Evolutionary conservation across 2,888 invertebrate species (phyloP).

Genomic region (Protodeltote pygarga): DNA sequence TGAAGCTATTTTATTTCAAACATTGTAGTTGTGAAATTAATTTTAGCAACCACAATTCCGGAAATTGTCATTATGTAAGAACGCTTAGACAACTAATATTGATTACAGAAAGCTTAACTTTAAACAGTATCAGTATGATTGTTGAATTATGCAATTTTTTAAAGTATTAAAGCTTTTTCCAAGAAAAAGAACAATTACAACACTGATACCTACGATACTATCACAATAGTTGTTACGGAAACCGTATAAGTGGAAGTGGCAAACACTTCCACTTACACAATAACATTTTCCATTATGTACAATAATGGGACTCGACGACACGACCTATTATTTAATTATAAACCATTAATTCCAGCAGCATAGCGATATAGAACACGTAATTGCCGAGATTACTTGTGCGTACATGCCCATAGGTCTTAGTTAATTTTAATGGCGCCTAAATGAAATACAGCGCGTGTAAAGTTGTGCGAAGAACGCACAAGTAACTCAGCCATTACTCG

Average conservation of each 20-base stretch:
- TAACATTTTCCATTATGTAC: neutral
- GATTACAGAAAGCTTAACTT: slow-evolving; percentile 37
- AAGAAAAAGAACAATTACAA: slow-evolving; percentile 14
- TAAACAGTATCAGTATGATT: slow-evolving; percentile 41
- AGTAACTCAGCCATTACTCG: slow-evolving; percentile 66
- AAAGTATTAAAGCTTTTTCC: slow-evolving; percentile 6
- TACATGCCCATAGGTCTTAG: slow-evolving; percentile 44
- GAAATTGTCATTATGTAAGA: slow-evolving; percentile 1
- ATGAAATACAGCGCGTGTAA: slow-evolving; percentile 48
- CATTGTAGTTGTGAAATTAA: neutral
- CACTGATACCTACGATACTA: neutral
- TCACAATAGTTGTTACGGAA: neutral
- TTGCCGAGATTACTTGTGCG: slow-evolving; percentile 41
- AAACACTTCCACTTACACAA: no score
- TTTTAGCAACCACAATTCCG: slow-evolving; percentile 3
- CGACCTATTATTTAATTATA: slow-evolving; percentile 29
- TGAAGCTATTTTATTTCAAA: neutral
- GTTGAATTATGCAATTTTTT: slow-evolving; percentile 40
- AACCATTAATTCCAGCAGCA: slow-evolving; percentile 27
- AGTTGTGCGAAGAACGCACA: slow-evolving; percentile 47
- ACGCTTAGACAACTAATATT: no score
- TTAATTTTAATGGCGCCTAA: slow-evolving; percentile 53
- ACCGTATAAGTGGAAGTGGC: no score
- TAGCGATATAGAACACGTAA: slow-evolving; percentile 30
- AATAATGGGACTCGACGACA: slow-evolving; percentile 2